Conservation (phyloP, 2,797 vertebrate genomes). For the Tauraco hartlaubi region DNA sequence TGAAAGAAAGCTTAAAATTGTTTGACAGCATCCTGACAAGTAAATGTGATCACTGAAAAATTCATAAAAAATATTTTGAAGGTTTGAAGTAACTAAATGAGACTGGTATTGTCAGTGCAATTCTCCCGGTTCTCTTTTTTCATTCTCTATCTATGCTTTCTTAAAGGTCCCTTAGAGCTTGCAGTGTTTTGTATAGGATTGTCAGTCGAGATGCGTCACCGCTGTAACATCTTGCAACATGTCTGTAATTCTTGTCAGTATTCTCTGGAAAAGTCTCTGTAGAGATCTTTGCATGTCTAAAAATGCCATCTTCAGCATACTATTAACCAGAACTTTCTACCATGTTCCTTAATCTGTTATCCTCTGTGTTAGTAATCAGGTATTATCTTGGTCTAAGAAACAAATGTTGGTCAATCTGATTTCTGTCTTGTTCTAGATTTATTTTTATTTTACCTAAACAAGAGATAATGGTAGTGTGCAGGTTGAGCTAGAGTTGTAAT, state of each 20-base stretch:
- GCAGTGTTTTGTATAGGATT: background rate
- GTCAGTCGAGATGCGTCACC: background rate
- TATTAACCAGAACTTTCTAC: background rate
- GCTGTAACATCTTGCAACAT: background rate
- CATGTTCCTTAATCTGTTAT: background rate
- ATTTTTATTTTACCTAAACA: background rate
- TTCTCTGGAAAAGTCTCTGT: background rate
- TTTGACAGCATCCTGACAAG: background rate
- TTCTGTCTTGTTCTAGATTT: background rate
- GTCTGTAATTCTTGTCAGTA: background rate
- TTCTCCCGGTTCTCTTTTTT: background rate
- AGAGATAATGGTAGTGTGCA: background rate
- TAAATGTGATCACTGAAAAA: background rate
- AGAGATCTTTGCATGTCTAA: background rate
- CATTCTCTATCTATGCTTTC: background rate
- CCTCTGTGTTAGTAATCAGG: background rate
- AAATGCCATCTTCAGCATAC: background rate
- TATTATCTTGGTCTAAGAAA: background rate
- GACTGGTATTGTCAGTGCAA: background rate
- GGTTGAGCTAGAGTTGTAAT: background rate
- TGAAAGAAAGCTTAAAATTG: background rate
- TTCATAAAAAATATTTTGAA: background rate
- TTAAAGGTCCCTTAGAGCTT: background rate
- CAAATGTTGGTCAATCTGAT: background rate
- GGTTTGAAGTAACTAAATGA: background rate